These are phyloP conservation scores for Clarias magur DNA, from an alignment of 2,113 vertebrate genomes.

Conservation along the genomic window DNA sequence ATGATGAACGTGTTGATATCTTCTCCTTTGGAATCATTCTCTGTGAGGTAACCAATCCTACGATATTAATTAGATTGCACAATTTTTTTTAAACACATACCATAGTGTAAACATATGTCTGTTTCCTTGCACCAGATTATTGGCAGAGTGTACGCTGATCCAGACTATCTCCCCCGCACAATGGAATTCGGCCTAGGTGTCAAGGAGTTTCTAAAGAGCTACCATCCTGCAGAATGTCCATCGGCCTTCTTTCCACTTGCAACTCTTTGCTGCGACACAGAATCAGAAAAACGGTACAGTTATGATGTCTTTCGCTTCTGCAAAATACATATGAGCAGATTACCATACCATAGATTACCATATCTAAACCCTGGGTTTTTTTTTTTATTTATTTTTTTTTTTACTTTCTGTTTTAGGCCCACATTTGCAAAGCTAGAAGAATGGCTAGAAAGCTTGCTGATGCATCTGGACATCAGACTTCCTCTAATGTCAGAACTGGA, in stretches of 20 bases:
- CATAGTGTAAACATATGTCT: not conserved
- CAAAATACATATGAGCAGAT: not conserved
- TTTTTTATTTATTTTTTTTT: not conserved
- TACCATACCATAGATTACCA: too few relatives aligned
- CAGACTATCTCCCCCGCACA: constrained; percentile 88
- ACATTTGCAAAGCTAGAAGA: constrained; percentile 86
- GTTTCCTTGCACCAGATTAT: constrained; percentile 79
- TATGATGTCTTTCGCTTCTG: not conserved
- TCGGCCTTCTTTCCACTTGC: constrained; percentile 87
- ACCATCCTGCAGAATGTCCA: constrained; percentile 83
- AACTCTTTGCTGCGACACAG: constrained; percentile 89
- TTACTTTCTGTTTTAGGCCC: constrained; percentile 63
- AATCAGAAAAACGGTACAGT: constrained; percentile 85
- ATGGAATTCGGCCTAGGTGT: constrained; percentile 91
- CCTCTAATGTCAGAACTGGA: constrained; percentile 86
- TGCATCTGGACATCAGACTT: constrained; percentile 86
- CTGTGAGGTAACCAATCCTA: constrained; percentile 79
- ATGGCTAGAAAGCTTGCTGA: constrained; percentile 85
- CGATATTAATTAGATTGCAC: not conserved
- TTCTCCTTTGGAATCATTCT: constrained; percentile 96
- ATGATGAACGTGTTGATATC: constrained; percentile 94
- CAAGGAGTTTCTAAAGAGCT: constrained; percentile 84
- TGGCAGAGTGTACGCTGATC: constrained; percentile 91
- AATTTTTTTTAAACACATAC: not conserved
- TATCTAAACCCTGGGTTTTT: not conserved